Percentiles rank a stretch among this genome's conserved stretches.
These are phyloP conservation scores for Lates calcarifer DNA, from an alignment of 2,113 vertebrate genomes.

Conservation along the genomic window DNA sequence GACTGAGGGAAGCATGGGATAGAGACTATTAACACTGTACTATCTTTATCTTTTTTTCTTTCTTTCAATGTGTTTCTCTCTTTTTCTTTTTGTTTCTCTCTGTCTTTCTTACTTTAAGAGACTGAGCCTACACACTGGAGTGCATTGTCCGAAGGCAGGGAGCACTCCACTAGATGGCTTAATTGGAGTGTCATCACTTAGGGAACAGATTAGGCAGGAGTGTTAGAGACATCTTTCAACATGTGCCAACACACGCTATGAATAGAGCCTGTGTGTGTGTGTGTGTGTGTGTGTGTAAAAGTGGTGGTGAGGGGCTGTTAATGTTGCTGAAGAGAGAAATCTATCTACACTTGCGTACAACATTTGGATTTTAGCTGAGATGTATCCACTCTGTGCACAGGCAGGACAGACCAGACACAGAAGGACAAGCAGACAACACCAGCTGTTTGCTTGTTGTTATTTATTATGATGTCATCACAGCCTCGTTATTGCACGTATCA, in stretches of 20 bases:
- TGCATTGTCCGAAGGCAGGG: slow-evolving; percentile 52
- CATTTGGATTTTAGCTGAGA: slow-evolving; percentile 25
- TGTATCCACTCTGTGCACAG: slow-evolving; percentile 11
- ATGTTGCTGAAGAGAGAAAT: slow-evolving; percentile 41
- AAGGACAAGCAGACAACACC: slow-evolving; percentile 57
- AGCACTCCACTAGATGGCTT: slow-evolving; percentile 64
- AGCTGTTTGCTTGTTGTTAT: slow-evolving; percentile 65
- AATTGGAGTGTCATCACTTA: slow-evolving; percentile 77
- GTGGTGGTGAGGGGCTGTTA: slow-evolving; percentile 34
- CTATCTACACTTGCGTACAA: slow-evolving; percentile 1
- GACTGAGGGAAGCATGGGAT: background rate
- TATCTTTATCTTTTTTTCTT: background rate
- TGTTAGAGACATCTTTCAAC: slow-evolving; percentile 69
- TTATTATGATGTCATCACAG: slow-evolving; percentile 78
- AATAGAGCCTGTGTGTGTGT: slow-evolving; percentile 62
- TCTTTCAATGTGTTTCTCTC: background rate
- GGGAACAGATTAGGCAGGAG: slow-evolving; percentile 73
- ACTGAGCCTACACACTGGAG: slow-evolving; percentile 36
- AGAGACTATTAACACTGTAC: background rate
- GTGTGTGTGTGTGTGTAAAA: slow-evolving; percentile 39
- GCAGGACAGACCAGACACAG: slow-evolving; percentile 25
- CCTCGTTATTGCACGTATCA: slow-evolving; percentile 77
- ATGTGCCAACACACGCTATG: slow-evolving; percentile 67
- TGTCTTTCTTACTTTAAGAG: background rate
- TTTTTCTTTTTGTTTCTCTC: background rate